A percentile compares a stretch with the other conserved stretches of the same genome.
Evolutionary conservation across 1,140 invertebrate species (phyloP).

Genomic region (Subanguina moxae): DNA sequence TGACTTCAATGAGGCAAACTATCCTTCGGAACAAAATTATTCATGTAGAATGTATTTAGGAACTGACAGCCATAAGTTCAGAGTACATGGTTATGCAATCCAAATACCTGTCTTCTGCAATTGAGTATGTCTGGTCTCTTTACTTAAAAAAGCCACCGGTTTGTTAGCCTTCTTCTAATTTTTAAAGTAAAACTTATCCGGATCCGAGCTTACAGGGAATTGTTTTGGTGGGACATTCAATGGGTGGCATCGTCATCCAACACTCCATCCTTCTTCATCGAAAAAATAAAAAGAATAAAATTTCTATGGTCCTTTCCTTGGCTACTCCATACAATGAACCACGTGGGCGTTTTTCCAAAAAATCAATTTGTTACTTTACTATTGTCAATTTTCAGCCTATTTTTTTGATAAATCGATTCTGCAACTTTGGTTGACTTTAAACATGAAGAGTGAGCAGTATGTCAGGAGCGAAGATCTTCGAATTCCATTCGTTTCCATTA

Average conservation of each 20-base stretch:
- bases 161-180: no score
- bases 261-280: conserved; percentile 2
- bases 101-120: conserved; percentile 26
- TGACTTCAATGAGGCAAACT: conserved; percentile 44
- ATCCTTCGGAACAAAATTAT: background rate
- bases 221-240: conserved; percentile 37
- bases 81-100: conserved; percentile 31
- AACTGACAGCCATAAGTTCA: conserved; percentile 43
- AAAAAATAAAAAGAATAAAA: background rate
- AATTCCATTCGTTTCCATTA: conserved; percentile 41
- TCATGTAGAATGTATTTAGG: conserved; percentile 24
- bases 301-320: conserved; percentile 36
- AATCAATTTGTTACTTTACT: background rate
- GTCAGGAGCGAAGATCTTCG: conserved; percentile 1
- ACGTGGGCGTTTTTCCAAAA: conserved; percentile 26
- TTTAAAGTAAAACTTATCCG: no score
- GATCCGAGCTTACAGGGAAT: no score
- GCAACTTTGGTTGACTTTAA: conserved; percentile 32
- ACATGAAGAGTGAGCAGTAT: conserved; percentile 10
- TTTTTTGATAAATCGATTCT: conserved; percentile 32
- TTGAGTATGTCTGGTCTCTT: conserved; percentile 29
- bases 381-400: conserved; percentile 24
- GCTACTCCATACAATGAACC: conserved; percentile 40
- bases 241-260: conserved; percentile 47
- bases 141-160: conserved; percentile 24